Evolutionary conservation across 1,140 invertebrate genomes (phyloP).

Genomic region (Rhyacophila brunnea): DNA sequence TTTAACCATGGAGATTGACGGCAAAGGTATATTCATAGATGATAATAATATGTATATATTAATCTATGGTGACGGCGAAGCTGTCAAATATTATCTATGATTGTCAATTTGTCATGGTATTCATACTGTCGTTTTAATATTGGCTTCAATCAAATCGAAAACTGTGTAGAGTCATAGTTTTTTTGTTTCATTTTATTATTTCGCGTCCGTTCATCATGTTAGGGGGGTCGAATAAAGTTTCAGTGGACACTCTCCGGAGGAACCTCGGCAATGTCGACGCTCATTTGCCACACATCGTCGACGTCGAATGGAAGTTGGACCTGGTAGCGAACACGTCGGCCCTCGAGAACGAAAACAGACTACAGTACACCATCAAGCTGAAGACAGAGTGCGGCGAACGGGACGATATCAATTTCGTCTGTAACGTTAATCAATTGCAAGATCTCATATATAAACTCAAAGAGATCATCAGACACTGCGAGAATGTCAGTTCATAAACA

Average conservation of each 20-base stretch:
- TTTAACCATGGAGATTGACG: no score
- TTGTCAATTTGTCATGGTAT: no score
- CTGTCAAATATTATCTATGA: no score
- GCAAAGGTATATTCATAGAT: no score
- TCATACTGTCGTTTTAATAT: no score
- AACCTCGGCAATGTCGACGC: constrained; percentile 50
- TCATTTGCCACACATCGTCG: constrained; percentile 60
- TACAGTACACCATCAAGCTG: constrained; percentile 46
- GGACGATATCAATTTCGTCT: constrained; percentile 58
- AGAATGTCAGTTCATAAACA: constrained; percentile 45
- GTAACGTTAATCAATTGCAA: constrained; percentile 62
- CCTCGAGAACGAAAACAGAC: constrained; percentile 43
- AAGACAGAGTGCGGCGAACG: constrained; percentile 47
- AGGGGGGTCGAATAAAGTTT: constrained; percentile 7
- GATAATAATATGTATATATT: no score
- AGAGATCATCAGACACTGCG: constrained; percentile 61
- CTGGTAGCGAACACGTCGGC: constrained; percentile 47
- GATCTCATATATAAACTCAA: constrained; percentile 67
- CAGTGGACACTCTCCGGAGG: constrained; percentile 12
- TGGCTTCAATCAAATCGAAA: no score
- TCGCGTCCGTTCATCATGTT: constrained; percentile 7
- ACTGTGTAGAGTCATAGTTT: no score
- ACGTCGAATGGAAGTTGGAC: constrained; percentile 66
- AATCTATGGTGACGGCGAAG: no score
- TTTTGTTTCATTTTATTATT: neutral